Base-by-base conservation (phyloP, 2,797 vertebrate genomes). In the Danio albolineatus region DNA sequence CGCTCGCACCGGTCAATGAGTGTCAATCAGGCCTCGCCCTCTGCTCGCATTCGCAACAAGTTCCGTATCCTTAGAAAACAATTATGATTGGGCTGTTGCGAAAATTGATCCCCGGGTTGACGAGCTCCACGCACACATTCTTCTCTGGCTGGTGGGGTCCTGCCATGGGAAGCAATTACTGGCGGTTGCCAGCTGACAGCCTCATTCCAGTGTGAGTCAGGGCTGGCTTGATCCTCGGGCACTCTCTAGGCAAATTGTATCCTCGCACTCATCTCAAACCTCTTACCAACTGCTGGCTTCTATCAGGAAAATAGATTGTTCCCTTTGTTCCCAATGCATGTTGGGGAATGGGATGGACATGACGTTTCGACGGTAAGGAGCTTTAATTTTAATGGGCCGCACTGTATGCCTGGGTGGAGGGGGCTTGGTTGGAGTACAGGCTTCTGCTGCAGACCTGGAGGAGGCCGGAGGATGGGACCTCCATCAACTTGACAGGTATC, bases 101-200 rank as follows among this genome's bases (percentile, higher is more conserved):
- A 93, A 95, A 96, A 96, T 96, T 95, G 94, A 96, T 96, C 95
- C 95, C 95, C 91, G 88, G 90, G 92, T 92, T 93, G 93, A 92
- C 87, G 89, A 91, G 90, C 90, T 89, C 80, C 79, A 86, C 51
- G 75, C 46, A 76, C 77, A 70, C 91, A 91, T 89, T 93, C 92
- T 92, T 93, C 89, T 91, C 90, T 87, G 89, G 94, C 94, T 95
- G 93, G 93, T 91, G 90, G 94, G 95, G 95, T 96, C 95, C 96
- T 96, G 95, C 95, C 95, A 96, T 97, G 97, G 97, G 96, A 98
- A 96, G 96, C 96, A 97, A 98, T 98, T 98, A 97, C 94, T 82
- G 93, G 95, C 95, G 93, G 95, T 96, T 96, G 95, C 96, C 96
- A 97, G 96, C 96, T 98, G 96, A 98, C 96, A 97, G 96, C 93